A percentile compares a stretch with the other conserved stretches of the same genome.
These are phyloP conservation scores for Sebastes nivosus DNA, from an alignment of 2,797 vertebrate genomes.

Conservation along the genomic window DNA sequence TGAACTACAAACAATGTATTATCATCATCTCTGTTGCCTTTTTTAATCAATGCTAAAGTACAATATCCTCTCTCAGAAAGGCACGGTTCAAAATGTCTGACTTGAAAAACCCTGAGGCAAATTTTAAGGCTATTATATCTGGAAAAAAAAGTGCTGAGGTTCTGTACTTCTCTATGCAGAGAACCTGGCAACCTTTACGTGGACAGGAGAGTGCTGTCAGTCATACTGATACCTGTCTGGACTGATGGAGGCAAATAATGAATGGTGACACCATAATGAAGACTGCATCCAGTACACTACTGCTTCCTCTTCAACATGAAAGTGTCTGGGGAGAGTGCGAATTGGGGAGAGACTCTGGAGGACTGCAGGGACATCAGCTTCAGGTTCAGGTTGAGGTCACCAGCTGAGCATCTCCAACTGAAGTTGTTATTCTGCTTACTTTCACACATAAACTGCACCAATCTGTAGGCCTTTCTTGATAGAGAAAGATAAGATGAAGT, in stretches of 20 bases:
- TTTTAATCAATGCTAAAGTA: not conserved
- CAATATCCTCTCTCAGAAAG: not conserved
- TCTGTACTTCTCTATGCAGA: not conserved
- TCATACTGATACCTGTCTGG: not conserved
- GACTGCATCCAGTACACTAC: not conserved
- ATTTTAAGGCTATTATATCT: not conserved
- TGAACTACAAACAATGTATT: not conserved
- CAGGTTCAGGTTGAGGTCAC: constrained; percentile 16
- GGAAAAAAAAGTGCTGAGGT: not conserved
- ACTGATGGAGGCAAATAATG: constrained; percentile 27
- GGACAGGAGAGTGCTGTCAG: constrained; percentile 20
- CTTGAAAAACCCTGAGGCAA: not conserved
- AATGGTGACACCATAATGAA: constrained; percentile 3
- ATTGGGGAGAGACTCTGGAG: constrained; percentile 5
- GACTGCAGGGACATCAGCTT: constrained; percentile 5
- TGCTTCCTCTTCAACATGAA: constrained; percentile 1
- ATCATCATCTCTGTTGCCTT: not conserved
- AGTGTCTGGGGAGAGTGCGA: constrained; percentile 5
- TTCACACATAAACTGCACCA: not conserved
- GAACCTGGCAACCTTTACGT: not conserved
- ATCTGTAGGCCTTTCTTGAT: not conserved
- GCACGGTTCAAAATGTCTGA: not conserved
- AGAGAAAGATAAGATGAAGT: not conserved
- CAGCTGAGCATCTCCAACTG: constrained; percentile 21
- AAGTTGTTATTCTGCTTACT: not conserved